A percentile compares a stretch with the other conserved stretches of the same genome.
Evolutionary conservation across 23 tunicate genomes (phyloP).

Genomic region (Trididemnum clinides): DNA sequence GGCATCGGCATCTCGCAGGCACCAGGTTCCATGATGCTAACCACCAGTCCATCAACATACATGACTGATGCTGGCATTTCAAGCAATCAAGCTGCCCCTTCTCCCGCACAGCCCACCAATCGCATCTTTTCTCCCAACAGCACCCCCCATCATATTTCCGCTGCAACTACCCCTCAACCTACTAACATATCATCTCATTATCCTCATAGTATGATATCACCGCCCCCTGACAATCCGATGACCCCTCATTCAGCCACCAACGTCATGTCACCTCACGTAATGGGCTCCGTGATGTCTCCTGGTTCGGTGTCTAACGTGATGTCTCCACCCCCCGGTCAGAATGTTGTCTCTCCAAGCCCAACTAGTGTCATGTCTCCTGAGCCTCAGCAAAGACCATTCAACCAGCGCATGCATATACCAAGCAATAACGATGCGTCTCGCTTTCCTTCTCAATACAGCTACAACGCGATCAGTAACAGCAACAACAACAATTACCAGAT

Average conservation of each 20-base stretch:
- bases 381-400: neutral
- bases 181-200: neutral
- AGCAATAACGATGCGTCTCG: neutral
- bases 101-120: neutral
- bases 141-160: neutral
- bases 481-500: neutral
- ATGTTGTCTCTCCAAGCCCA: too few species aligned
- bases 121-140: neutral
- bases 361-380: too few species aligned
- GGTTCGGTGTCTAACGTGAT: neutral
- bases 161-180: neutral
- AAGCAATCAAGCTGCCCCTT: neutral
- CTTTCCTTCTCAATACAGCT: neutral
- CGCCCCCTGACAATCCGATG: neutral
- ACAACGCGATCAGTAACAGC: neutral
- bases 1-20: too few species aligned
- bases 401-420: neutral
- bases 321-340: neutral
- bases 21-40: too few species aligned
- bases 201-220: neutral
- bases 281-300: neutral
- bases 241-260: neutral
- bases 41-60: too few species aligned
- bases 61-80: neutral
- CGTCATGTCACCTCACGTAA: neutral